Conservation (phyloP, 2,888 invertebrate species). For the Diplolepis rosae region DNA sequence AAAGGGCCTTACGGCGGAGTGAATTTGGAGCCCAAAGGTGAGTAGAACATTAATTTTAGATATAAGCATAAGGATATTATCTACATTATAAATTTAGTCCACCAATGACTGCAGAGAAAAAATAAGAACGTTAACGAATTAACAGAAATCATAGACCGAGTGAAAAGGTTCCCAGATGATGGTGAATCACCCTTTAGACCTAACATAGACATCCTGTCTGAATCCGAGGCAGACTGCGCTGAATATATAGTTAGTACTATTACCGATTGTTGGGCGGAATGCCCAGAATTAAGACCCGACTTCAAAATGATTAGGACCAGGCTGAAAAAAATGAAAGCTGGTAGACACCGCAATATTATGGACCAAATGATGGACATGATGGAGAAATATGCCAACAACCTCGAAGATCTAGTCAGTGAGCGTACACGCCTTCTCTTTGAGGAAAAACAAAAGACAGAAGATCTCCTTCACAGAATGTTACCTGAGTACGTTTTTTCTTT, state of each 20-base stretch:
- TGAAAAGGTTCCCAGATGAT: slow-evolving; percentile 81
- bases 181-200: slow-evolving; percentile 87
- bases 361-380: slow-evolving; percentile 99
- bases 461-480: slow-evolving; percentile 93
- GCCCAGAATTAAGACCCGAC: slow-evolving; percentile 88
- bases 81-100: background rate
- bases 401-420: slow-evolving; percentile 95
- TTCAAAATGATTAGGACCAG: slow-evolving; percentile 85
- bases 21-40: slow-evolving; percentile 89
- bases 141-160: slow-evolving; percentile 89
- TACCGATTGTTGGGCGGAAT: slow-evolving; percentile 92
- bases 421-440: slow-evolving; percentile 91
- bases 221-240: slow-evolving; percentile 83
- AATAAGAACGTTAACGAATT: slow-evolving; percentile 34
- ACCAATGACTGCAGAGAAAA: background rate
- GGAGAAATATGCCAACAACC: slow-evolving; percentile 96
- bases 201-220: slow-evolving; percentile 82
- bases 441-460: slow-evolving; percentile 95
- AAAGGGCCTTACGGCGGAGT: slow-evolving; percentile 91
- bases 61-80: background rate
- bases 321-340: slow-evolving; percentile 92
- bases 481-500: slow-evolving; percentile 82
- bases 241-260: slow-evolving; percentile 89
- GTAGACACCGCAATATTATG: slow-evolving; percentile 93
- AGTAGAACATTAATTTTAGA: slow-evolving; percentile 27